Evolutionary conservation across 1,140 invertebrate species (phyloP).

Genomic region (Pomacea maculata): DNA sequence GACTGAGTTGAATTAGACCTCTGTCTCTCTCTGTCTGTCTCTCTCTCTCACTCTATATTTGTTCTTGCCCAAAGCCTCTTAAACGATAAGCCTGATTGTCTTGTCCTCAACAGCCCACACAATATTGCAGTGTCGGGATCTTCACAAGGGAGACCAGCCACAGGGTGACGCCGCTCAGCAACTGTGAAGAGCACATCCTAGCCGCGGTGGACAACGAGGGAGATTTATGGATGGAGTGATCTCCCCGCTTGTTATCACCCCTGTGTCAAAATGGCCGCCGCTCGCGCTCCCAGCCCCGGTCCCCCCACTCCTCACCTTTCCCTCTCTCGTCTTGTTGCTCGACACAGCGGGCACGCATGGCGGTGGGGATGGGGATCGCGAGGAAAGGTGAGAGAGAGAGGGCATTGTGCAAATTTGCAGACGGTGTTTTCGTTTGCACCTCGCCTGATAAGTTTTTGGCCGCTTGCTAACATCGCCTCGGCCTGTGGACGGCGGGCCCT

Average conservation of each 20-base stretch:
- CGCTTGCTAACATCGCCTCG: not conserved
- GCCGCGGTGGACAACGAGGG: not conserved
- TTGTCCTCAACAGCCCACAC: too few species aligned
- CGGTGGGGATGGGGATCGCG: too few species aligned
- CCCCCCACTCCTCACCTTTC: too few species aligned
- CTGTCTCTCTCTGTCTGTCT: too few species aligned
- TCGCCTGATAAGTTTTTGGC: slow-evolving; percentile 12
- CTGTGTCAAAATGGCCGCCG: slow-evolving; percentile 1
- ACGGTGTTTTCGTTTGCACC: slow-evolving; percentile 17
- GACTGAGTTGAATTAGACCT: too few species aligned
- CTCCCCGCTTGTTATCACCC: slow-evolving; percentile 11
- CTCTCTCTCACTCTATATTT: not conserved
- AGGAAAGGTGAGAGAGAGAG: too few species aligned
- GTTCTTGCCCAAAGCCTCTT: not conserved
- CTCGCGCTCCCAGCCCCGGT: not conserved
- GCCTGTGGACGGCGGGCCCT: not conserved
- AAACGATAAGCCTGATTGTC: too few species aligned
- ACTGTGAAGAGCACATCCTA: not conserved
- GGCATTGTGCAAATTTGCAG: slow-evolving; percentile 6
- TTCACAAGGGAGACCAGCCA: not conserved
- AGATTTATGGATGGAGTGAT: slow-evolving; percentile 4
- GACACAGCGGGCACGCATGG: too few species aligned
- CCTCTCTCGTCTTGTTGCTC: too few species aligned
- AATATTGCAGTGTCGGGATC: not conserved
- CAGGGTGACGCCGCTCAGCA: not conserved